Conservation (phyloP, 2,113 vertebrate genomes). For the Oncorhynchus mykiss region DNA sequence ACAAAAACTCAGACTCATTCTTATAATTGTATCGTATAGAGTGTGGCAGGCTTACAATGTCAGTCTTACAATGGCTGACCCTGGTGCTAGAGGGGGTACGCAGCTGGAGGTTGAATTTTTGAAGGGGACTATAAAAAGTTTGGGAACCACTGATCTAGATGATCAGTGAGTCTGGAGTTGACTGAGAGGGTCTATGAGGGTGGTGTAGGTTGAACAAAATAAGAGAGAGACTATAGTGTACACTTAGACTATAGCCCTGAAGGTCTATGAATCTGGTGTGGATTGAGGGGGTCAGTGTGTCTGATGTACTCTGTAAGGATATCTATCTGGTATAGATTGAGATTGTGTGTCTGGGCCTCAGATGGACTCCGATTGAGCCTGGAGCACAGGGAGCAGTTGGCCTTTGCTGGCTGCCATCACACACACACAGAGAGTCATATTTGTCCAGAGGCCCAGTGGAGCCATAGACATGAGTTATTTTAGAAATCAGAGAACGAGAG, state of each 20-base stretch:
- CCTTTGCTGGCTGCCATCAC: constrained; percentile 59
- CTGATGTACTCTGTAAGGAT: background rate
- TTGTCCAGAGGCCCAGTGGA: constrained; percentile 67
- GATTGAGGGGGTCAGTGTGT: background rate
- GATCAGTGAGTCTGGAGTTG: background rate
- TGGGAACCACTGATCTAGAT: background rate
- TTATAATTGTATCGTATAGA: too few species aligned
- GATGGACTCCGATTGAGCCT: constrained; percentile 22
- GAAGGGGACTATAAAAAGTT: too few species aligned
- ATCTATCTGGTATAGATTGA: background rate
- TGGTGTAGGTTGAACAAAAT: background rate
- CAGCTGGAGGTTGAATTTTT: too few species aligned
- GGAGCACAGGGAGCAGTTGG: constrained; percentile 42
- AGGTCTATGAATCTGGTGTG: background rate
- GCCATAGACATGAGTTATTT: constrained; percentile 70
- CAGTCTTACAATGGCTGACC: too few species aligned
- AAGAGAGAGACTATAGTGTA: background rate
- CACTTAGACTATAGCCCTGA: background rate
- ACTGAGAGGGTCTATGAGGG: background rate
- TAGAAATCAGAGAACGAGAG: constrained; percentile 49
- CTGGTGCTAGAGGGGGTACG: too few species aligned
- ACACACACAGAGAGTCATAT: constrained; percentile 37
- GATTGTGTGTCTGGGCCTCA: constrained; percentile 3
- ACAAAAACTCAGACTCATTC: too few species aligned
- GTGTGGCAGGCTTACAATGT: too few species aligned